These are phyloP conservation scores for Xiphophorus hellerii DNA, from an alignment of 2,113 vertebrate species.

Conservation along the genomic window DNA sequence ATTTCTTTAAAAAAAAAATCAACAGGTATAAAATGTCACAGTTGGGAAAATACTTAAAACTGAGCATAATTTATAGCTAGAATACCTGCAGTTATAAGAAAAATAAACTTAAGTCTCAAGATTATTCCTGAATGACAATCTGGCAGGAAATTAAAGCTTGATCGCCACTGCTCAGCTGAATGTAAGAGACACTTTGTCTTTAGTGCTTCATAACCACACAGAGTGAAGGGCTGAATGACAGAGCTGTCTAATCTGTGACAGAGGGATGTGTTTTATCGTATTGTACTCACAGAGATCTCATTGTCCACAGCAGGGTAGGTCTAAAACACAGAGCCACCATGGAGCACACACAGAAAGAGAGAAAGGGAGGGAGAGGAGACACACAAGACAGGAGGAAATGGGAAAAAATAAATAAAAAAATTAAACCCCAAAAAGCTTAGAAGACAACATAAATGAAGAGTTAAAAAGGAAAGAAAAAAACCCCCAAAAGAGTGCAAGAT, in stretches of 20 bases:
- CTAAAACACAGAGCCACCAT: slow-evolving; percentile 82
- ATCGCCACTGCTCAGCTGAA: slow-evolving; percentile 6
- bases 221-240: slow-evolving; percentile 31
- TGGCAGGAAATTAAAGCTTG: slow-evolving; percentile 16
- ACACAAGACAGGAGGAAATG: slow-evolving; percentile 73
- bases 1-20: neutral
- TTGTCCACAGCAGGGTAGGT: slow-evolving; percentile 84
- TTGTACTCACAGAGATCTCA: slow-evolving; percentile 86
- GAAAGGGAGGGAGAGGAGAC: slow-evolving; percentile 27
- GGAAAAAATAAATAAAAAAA: slow-evolving; percentile 58
- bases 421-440: slow-evolving; percentile 61
- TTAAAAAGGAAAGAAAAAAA: slow-evolving; percentile 62
- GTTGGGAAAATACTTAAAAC: neutral
- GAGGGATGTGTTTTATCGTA: slow-evolving; percentile 59
- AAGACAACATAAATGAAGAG: slow-evolving; percentile 58
- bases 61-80: neutral
- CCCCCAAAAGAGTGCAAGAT: slow-evolving; percentile 28
- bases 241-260: slow-evolving; percentile 58
- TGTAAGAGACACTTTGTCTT: slow-evolving; percentile 29
- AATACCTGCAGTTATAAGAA: neutral
- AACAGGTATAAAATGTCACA: neutral
- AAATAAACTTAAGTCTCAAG: neutral
- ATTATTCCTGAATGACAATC: slow-evolving; percentile 4
- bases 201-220: slow-evolving; percentile 25
- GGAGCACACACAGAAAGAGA: slow-evolving; percentile 29